These are phyloP conservation scores for Mustela nigripes DNA, from an alignment of 2,113 vertebrate species.

Conservation along the genomic window DNA sequence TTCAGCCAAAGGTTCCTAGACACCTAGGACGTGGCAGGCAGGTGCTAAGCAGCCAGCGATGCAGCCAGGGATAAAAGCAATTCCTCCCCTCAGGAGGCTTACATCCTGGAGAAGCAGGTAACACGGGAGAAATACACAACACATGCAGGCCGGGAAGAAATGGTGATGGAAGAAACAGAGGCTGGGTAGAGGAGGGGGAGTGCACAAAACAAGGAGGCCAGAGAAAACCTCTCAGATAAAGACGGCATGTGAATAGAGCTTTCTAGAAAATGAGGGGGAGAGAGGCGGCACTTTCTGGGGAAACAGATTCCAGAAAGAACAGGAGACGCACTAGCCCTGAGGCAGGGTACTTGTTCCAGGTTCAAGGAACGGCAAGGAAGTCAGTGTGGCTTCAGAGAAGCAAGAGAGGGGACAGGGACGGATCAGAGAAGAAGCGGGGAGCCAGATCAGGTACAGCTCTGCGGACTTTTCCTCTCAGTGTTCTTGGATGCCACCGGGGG, in stretches of 20 bases:
- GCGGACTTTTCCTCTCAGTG: background rate
- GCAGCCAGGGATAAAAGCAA: background rate
- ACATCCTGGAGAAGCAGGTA: background rate
- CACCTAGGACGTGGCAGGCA: background rate
- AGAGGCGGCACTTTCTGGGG: background rate
- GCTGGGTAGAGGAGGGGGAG: background rate
- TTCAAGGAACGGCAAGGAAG: background rate
- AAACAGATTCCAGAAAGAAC: background rate
- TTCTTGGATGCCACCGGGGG: background rate
- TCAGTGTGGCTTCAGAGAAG: background rate
- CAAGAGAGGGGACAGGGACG: background rate
- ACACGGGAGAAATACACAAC: background rate
- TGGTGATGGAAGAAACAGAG: background rate
- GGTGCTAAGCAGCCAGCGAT: background rate
- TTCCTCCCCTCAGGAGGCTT: background rate
- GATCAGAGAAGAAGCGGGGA: background rate
- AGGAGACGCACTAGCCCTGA: background rate
- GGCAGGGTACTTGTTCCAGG: background rate
- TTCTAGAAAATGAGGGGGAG: background rate
- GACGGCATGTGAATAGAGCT: background rate
- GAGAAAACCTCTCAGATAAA: background rate
- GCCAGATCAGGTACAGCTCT: background rate
- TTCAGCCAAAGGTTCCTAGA: background rate
- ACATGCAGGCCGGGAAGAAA: rapidly evolving
- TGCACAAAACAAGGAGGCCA: background rate